Evolutionary conservation across 23 tunicate genomes (phyloP), one percentile per base, ranked within the genome.

Genomic region (Aplidium turbinatum): DNA sequence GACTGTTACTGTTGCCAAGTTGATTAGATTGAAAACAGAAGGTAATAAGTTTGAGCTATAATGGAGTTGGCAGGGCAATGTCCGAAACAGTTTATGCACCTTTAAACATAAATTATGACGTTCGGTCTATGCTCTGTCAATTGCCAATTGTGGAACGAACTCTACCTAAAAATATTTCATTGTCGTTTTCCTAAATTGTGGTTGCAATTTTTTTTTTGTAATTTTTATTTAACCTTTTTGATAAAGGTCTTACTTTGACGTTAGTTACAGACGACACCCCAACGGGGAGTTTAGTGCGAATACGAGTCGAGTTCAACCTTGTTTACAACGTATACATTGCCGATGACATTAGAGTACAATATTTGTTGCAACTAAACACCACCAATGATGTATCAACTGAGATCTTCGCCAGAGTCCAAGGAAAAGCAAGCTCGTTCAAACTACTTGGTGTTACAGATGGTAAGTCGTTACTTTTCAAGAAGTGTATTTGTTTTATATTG

Each of bases 251-350:
- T 9, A 42, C 16, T 11, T 16, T 16, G 16, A 11, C 16, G 50
- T 42, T 42, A 42, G 11, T 42, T 11, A 42, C 16, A 42, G 24
- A 16, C 19, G 61, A 54, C 5, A 20, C 61, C 6, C 20, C 61
- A 16, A 6, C 6, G 5, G 61, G 21, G 21, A 6, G 9, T 6
- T 38, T 38, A 29, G 7, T 30, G 16, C 35, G 35, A 26, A 38
- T 60, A 5, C 68, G 68, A 4, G 7, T 29, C 9, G 68, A 38
- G 31, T 60, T 6, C 11, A 60, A 60, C 29, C 68, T 27, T 4
- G 38, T 60, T 16, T 60, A 60, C n/a, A 20, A 60, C n/a, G n/a
- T 60, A 27, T 60, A 60, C 68, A 29, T 29, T 16, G 29, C 68
- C 3, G 38, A 60, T 60, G 36, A 29, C 16, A 6, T 60, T 38